Percentiles rank a stretch among this genome's conserved stretches.
Conservation (phyloP, 2,888 invertebrate species). For the Lithophane semibrunnea region DNA sequence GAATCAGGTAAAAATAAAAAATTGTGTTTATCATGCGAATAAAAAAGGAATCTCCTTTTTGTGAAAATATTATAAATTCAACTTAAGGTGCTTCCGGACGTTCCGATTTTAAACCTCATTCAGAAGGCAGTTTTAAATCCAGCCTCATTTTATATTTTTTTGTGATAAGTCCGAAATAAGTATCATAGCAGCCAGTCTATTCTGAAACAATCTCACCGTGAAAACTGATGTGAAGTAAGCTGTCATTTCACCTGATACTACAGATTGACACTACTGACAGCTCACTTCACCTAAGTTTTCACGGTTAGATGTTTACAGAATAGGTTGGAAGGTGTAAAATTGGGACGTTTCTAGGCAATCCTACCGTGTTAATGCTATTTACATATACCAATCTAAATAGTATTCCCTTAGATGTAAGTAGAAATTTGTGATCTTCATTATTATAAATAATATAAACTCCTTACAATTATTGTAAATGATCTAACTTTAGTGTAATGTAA, state of each 20-base stretch:
- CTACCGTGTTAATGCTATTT: conserved; percentile 42
- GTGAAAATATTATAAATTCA: conserved; percentile 14
- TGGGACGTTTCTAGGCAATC: conserved; percentile 1
- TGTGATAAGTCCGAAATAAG: background rate
- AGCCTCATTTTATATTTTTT: too few species aligned
- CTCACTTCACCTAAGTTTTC: background rate
- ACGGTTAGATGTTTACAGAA: background rate
- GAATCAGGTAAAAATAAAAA: background rate
- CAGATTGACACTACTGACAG: background rate
- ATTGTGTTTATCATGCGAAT: conserved; percentile 1
- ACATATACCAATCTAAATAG: conserved; percentile 55
- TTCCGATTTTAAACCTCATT: conserved; percentile 14
- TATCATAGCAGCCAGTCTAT: background rate
- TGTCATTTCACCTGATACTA: background rate
- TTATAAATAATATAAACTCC: conserved; percentile 61
- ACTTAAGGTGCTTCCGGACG: background rate
- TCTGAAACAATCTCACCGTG: background rate
- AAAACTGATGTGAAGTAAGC: background rate
- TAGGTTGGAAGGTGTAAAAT: background rate
- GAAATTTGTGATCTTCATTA: conserved; percentile 71
- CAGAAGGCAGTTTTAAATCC: background rate
- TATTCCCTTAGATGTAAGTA: conserved; percentile 66
- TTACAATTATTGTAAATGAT: conserved; percentile 63
- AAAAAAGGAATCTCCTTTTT: conserved; percentile 30
- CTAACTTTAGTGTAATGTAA: conserved; percentile 56